Conservation (phyloP, 2,888 invertebrate genomes). For the Aleiodes leptofemur region DNA sequence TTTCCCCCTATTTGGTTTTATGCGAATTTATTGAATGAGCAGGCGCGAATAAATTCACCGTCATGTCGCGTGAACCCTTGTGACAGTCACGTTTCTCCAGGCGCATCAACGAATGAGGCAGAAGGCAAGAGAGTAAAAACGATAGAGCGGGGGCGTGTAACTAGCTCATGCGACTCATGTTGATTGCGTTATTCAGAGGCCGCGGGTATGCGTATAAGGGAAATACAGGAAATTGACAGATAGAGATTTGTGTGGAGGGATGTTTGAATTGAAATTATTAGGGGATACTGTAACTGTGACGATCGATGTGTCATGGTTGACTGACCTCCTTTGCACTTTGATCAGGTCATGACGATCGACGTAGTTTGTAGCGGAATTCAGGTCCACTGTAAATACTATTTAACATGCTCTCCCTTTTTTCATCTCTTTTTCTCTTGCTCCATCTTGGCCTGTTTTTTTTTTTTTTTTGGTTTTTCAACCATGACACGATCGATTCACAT, state of each 20-base stretch:
- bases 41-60: constrained; percentile 35
- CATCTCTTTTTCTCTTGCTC: background rate
- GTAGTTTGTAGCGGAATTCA: constrained; percentile 49
- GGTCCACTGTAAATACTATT: constrained; percentile 47
- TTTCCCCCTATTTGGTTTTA: constrained; percentile 7
- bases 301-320: constrained; percentile 52
- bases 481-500: constrained; percentile 2
- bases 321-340: constrained; percentile 56
- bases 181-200: constrained; percentile 15
- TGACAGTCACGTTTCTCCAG: constrained; percentile 30
- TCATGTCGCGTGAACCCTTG: constrained; percentile 25
- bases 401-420: constrained; percentile 12
- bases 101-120: constrained; percentile 13
- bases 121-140: background rate
- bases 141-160: background rate
- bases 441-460: background rate
- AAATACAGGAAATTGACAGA: background rate
- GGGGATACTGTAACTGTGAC: constrained; percentile 4
- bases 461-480: background rate
- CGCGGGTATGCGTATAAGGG: background rate
- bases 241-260: background rate
- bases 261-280: background rate
- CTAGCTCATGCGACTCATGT: background rate
- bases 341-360: constrained; percentile 54
- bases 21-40: constrained; percentile 27